Evolutionary conservation across 2,113 vertebrate genomes (phyloP).

Genomic region (Carassius auratus): DNA sequence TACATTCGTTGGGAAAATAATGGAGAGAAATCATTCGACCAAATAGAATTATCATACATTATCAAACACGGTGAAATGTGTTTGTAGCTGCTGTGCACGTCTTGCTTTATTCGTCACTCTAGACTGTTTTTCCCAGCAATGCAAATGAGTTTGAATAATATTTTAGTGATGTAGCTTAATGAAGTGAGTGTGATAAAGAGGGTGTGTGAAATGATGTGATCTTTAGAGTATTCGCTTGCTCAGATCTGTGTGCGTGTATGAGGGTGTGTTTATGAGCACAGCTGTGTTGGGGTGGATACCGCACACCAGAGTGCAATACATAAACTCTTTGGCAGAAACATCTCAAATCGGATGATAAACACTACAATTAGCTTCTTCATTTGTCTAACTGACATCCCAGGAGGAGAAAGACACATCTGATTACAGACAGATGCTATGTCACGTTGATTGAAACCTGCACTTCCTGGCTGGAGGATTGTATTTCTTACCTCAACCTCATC

Average conservation of each 20-base stretch:
- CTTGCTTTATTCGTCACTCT: neutral
- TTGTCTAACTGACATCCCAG: neutral
- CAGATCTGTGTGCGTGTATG: neutral
- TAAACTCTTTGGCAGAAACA: slow-evolving; percentile 12
- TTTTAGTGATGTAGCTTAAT: neutral
- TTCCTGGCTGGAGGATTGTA: neutral
- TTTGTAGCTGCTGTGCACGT: neutral
- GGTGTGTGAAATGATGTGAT: slow-evolving; percentile 13
- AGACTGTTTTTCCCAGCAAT: neutral
- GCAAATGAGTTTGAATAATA: slow-evolving; percentile 6
- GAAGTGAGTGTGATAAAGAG: neutral
- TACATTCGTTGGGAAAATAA: slow-evolving; percentile 16
- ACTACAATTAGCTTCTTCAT: neutral
- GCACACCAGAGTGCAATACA: slow-evolving; percentile 43
- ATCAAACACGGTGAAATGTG: slow-evolving; percentile 10
- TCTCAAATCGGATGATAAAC: neutral
- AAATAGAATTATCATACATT: slow-evolving; percentile 15
- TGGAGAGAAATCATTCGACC: slow-evolving; percentile 17
- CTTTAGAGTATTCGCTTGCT: neutral
- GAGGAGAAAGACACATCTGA: neutral
- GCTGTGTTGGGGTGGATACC: slow-evolving; percentile 53
- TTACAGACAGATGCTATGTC: slow-evolving; percentile 2
- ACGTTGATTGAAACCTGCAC: slow-evolving; percentile 16
- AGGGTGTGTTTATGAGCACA: slow-evolving; percentile 45
- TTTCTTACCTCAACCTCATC: slow-evolving; percentile 19